Evolutionary conservation across 2,888 invertebrate species (phyloP).

Genomic region (Gisinianus flammeolus): DNA sequence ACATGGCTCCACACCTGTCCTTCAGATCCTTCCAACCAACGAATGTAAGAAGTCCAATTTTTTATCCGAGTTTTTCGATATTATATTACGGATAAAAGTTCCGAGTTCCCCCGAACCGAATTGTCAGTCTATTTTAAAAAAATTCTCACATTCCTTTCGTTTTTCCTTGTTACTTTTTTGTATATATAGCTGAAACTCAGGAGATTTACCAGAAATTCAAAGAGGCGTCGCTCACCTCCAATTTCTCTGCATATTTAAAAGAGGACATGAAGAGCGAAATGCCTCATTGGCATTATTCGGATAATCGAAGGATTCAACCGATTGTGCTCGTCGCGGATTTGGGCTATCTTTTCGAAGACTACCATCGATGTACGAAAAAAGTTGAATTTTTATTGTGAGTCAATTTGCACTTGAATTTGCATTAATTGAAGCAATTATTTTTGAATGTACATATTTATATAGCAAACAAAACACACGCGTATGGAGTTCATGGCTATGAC

Average conservation of each 20-base stretch:
- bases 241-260: constrained; percentile 62
- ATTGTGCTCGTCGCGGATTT: constrained; percentile 70
- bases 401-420: no score
- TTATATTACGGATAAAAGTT: no score
- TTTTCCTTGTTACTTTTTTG: no score
- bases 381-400: no score
- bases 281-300: constrained; percentile 68
- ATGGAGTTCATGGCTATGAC: constrained; percentile 74
- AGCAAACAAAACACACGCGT: constrained; percentile 61
- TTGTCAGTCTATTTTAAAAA: no score
- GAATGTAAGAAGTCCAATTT: constrained; percentile 63
- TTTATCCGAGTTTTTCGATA: no score
- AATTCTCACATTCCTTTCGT: no score
- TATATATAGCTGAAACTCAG: constrained; percentile 19
- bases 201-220: constrained; percentile 26
- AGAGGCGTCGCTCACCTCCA: not conserved
- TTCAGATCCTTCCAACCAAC: constrained; percentile 68
- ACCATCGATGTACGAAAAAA: not conserved
- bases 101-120: no score
- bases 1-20: constrained; percentile 67
- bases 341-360: constrained; percentile 69
- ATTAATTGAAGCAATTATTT: no score
- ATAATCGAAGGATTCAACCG: constrained; percentile 68
- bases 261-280: constrained; percentile 66
- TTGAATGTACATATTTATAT: no score